A percentile compares a stretch with the other conserved stretches of the same genome.
Evolutionary conservation across 2,797 vertebrate genomes (phyloP).

Genomic region (Falco rusticolus): DNA sequence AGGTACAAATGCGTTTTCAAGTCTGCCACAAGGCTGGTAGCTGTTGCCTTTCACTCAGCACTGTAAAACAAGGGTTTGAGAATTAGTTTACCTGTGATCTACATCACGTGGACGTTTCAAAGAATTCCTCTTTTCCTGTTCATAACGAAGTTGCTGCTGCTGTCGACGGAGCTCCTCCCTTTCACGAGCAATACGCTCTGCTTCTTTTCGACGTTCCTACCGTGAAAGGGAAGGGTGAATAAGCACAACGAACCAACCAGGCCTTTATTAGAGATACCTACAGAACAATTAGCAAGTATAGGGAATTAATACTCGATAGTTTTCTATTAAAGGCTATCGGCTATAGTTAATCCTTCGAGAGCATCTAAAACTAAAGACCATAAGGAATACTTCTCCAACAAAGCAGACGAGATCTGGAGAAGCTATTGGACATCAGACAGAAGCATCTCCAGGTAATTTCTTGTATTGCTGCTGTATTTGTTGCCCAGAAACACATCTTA

Average conservation of each 20-base stretch:
- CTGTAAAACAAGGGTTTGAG: neutral
- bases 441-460: neutral
- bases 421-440: neutral
- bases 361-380: neutral
- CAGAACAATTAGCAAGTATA: neutral
- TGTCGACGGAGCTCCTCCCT: constrained; percentile 94
- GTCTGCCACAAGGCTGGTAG: neutral
- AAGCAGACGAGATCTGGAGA: neutral
- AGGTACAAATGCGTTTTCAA: neutral
- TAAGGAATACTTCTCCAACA: neutral
- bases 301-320: neutral
- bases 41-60: neutral
- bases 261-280: neutral
- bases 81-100: constrained; percentile 87
- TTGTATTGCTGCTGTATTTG: neutral
- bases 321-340: neutral
- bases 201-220: constrained; percentile 95
- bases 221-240: neutral
- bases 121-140: constrained; percentile 95
- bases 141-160: constrained; percentile 95
- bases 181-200: constrained; percentile 93
- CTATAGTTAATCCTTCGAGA: neutral
- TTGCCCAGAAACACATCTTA: neutral
- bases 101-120: constrained; percentile 93
- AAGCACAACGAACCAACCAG: neutral